Evolutionary conservation across 2,113 vertebrate genomes (phyloP), one percentile per base, ranked within the genome.

Genomic region (Cavia porcellus): DNA sequence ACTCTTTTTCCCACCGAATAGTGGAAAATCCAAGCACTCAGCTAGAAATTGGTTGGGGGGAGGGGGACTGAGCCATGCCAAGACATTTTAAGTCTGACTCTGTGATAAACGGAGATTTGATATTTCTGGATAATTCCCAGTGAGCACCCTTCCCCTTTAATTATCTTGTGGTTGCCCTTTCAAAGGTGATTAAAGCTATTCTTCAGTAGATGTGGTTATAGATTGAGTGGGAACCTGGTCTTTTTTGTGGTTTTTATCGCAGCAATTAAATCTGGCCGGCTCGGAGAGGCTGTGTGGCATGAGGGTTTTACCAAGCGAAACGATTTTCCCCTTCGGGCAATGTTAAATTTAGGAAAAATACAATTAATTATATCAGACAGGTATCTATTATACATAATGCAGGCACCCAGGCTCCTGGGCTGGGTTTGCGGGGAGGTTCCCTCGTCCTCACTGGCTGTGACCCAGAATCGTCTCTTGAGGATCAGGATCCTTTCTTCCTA

Each of bases 191-290:
- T 99, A 99, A 99, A 99, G 98, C 98, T 98, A 98, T 99, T 99
- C 99, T 99, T 98, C 97, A 96, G 97, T 98, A 98, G 99, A 99
- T 99, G 99, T 99, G 99, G 99, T 99, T 99, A 98, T 99, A 98
- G 99, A 99, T 99, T 99, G 99, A 99, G 99, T 98, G 99, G 99
- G 98, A 99, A 99, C 99, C 99, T 99, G 99, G 99, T 98, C 99
- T 99, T 99, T 99, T 99, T 99, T 99, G 99, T 99, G 99, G 99
- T 99, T 99, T 98, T 99, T 99, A 98, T 99, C 99, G 96, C 98
- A 98, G 99, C 99, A 99, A 99, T 99, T 99, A 99, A 99, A 99
- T 99, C 99, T 98, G 99, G 99, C 99, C 99, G 98, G 96, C 81
- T 83, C 86, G 84, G 97, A 99, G 99, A 99, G 98, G 98, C 99